These are phyloP conservation scores for Cyphomyrus discorhynchus DNA, from an alignment of 2,113 vertebrate species.

Conservation along the genomic window DNA sequence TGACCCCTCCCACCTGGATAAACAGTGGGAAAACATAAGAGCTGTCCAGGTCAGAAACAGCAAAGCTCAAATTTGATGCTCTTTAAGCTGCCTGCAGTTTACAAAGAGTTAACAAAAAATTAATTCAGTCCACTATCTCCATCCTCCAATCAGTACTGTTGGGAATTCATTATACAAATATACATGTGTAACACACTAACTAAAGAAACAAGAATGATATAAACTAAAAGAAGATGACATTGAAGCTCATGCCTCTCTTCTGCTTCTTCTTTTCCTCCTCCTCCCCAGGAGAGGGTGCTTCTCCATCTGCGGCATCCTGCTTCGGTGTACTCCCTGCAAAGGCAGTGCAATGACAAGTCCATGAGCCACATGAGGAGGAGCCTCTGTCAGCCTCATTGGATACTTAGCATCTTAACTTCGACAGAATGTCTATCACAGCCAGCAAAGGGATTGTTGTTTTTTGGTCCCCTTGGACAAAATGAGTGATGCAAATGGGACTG, in stretches of 20 bases:
- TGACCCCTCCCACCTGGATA: slow-evolving; percentile 85
- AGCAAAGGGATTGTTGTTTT: background rate
- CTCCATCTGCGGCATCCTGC: slow-evolving; percentile 73
- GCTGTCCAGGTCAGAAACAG: background rate
- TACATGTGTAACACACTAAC: background rate
- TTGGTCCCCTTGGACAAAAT: background rate
- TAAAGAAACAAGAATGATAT: background rate
- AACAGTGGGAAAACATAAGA: background rate
- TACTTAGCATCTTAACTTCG: no score
- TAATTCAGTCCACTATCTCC: background rate
- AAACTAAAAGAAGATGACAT: background rate
- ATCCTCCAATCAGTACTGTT: background rate
- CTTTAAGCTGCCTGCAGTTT: background rate
- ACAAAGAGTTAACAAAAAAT: background rate
- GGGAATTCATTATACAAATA: background rate
- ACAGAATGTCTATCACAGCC: background rate
- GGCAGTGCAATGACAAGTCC: slow-evolving; percentile 7
- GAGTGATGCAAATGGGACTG: background rate
- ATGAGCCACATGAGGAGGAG: background rate
- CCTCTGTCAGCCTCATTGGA: background rate
- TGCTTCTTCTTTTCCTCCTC: slow-evolving; percentile 99
- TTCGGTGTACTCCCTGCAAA: slow-evolving; percentile 73
- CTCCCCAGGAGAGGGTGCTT: slow-evolving; percentile 73
- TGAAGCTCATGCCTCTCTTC: slow-evolving; percentile 78
- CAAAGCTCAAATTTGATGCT: background rate